Evolutionary conservation across 2,888 invertebrate species (phyloP).

Genomic region (Brachypalpus laphriformis): DNA sequence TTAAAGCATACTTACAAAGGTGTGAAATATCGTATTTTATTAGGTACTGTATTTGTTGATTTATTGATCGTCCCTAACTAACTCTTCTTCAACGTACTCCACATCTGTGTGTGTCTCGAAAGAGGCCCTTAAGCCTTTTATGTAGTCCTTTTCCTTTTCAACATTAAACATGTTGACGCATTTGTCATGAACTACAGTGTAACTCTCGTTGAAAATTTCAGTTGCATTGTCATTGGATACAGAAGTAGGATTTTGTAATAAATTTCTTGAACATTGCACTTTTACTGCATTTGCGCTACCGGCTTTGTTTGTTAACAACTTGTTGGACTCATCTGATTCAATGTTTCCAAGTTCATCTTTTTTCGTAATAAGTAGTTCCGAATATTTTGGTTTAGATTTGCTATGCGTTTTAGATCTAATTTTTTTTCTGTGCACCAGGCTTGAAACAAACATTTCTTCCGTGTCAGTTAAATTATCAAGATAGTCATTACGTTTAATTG

Average conservation of each 20-base stretch:
- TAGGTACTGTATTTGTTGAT: not conserved
- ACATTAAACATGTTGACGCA: constrained; percentile 82
- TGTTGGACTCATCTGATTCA: not conserved
- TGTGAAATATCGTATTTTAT: not conserved
- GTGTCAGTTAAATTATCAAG: constrained; percentile 79
- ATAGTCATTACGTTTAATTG: constrained; percentile 38
- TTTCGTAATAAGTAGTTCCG: not conserved
- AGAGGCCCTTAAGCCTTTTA: constrained; percentile 83
- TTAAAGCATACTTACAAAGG: constrained; percentile 28
- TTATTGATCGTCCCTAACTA: constrained; percentile 67
- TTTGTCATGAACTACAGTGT: constrained; percentile 83
- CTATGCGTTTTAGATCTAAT: constrained; percentile 78
- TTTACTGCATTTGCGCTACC: not conserved
- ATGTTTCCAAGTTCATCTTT: not conserved
- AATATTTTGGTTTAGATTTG: constrained; percentile 77
- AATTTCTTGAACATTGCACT: constrained; percentile 33
- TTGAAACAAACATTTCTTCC: constrained; percentile 82
- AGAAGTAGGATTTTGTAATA: not conserved
- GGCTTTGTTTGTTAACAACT: not conserved
- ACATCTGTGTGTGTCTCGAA: constrained; percentile 84
- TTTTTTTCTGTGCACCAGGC: constrained; percentile 80
- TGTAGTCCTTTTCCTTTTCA: constrained; percentile 83
- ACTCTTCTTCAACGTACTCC: constrained; percentile 84
- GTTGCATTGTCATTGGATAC: constrained; percentile 75
- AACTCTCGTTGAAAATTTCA: constrained; percentile 82